Conservation (phyloP, 2,113 vertebrate genomes). For the Struthio camelus region DNA sequence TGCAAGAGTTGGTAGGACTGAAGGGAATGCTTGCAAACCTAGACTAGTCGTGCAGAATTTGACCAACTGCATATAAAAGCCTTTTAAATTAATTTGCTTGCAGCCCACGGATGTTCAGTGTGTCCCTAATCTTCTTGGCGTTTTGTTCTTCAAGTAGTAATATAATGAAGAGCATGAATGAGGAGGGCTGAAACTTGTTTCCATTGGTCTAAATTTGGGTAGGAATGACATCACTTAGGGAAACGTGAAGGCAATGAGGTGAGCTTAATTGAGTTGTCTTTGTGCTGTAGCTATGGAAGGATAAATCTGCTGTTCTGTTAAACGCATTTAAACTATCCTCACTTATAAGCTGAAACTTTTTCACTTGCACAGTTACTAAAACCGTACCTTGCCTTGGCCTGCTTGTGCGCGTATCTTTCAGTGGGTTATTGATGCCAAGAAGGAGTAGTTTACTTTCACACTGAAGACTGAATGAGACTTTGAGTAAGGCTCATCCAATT, state of each 20-base stretch:
- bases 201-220: slow-evolving; percentile 28
- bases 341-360: not conserved
- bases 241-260: not conserved
- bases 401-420: fast-evolving
- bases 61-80: not conserved
- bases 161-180: not conserved
- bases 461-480: fast-evolving
- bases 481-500: not conserved
- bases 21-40: not conserved
- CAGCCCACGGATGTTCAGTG: not conserved
- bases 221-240: slow-evolving; percentile 26
- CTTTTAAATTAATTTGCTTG: not conserved
- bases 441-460: not conserved
- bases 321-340: not conserved
- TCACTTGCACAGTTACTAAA: not conserved
- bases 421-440: not conserved
- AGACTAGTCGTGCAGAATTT: not conserved
- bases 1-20: not conserved
- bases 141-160: not conserved
- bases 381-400: not conserved
- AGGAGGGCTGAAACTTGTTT: not conserved
- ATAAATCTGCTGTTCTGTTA: not conserved
- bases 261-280: not conserved
- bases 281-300: not conserved
- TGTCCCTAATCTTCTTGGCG: not conserved